A percentile compares a stretch with the other conserved stretches of the same genome.
These are phyloP conservation scores for Delichon dasypus DNA, from an alignment of 2,797 vertebrate genomes.

Conservation along the genomic window DNA sequence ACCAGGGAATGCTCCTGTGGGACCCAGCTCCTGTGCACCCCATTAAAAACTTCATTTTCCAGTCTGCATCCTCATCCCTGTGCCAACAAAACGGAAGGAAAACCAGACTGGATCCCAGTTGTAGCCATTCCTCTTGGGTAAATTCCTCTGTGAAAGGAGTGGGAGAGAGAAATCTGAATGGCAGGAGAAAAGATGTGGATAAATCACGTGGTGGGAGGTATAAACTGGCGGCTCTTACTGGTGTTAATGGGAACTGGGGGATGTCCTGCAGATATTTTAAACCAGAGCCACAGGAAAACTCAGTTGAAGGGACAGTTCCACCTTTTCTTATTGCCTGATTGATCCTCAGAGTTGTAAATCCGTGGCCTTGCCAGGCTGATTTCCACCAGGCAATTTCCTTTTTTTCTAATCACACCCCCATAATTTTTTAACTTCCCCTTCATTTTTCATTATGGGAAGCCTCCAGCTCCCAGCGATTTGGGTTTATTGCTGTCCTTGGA, in stretches of 20 bases:
- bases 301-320: background rate
- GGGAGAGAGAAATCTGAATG: background rate
- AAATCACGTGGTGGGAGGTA: background rate
- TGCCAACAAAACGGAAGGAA: background rate
- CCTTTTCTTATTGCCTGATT: background rate
- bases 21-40: background rate
- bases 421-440: constrained; percentile 16
- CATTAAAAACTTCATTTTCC: background rate
- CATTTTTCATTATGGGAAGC: background rate
- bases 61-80: background rate
- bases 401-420: background rate
- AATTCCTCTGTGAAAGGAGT: background rate
- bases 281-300: background rate
- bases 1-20: background rate
- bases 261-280: background rate
- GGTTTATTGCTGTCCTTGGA: constrained; percentile 18
- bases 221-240: background rate
- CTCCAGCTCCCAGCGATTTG: background rate
- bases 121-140: background rate
- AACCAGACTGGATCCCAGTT: background rate
- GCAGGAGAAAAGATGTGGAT: background rate
- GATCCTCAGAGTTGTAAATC: constrained; percentile 2
- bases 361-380: background rate
- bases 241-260: background rate
- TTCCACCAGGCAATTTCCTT: constrained; percentile 45